Evolutionary conservation across 2,888 invertebrate species (phyloP).

Genomic region (Agriopis leucophaearia): DNA sequence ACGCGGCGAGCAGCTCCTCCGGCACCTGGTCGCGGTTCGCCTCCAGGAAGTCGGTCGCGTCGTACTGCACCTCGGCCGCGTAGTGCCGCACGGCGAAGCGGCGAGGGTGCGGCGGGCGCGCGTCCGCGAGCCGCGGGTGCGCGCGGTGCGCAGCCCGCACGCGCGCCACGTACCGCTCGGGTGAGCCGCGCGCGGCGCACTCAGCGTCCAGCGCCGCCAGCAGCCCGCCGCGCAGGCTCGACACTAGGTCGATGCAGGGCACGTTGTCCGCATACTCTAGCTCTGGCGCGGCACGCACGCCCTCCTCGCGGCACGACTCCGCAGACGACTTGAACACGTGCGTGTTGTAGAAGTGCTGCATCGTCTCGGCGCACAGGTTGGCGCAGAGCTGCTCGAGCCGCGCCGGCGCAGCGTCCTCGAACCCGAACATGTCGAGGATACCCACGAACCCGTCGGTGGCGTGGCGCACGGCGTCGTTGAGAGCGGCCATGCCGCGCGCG

Average conservation of each 20-base stretch:
- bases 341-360: slow-evolving; percentile 99
- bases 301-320: slow-evolving; percentile 97
- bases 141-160: slow-evolving; percentile 80
- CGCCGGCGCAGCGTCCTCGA: slow-evolving; percentile 96
- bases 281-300: slow-evolving; percentile 95
- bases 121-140: slow-evolving; percentile 93
- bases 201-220: slow-evolving; percentile 97
- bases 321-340: slow-evolving; percentile 98
- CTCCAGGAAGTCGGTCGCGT: slow-evolving; percentile 95
- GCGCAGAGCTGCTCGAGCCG: slow-evolving; percentile 97
- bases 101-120: slow-evolving; percentile 92
- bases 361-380: slow-evolving; percentile 97
- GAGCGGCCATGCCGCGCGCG: slow-evolving; percentile 95
- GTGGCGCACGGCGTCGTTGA: slow-evolving; percentile 96
- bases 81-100: slow-evolving; percentile 97
- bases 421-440: slow-evolving; percentile 98
- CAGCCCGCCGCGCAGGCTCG: slow-evolving; percentile 95
- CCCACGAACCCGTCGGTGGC: slow-evolving; percentile 98
- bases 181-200: slow-evolving; percentile 94
- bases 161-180: slow-evolving; percentile 74
- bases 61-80: slow-evolving; percentile 91
- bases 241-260: slow-evolving; percentile 97
- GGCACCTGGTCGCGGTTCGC: slow-evolving; percentile 97
- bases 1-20: slow-evolving; percentile 96
- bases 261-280: slow-evolving; percentile 98